A percentile compares a stretch with the other conserved stretches of the same genome.
Evolutionary conservation across 2,113 vertebrate species (phyloP).

Genomic region (Vulpes vulpes): DNA sequence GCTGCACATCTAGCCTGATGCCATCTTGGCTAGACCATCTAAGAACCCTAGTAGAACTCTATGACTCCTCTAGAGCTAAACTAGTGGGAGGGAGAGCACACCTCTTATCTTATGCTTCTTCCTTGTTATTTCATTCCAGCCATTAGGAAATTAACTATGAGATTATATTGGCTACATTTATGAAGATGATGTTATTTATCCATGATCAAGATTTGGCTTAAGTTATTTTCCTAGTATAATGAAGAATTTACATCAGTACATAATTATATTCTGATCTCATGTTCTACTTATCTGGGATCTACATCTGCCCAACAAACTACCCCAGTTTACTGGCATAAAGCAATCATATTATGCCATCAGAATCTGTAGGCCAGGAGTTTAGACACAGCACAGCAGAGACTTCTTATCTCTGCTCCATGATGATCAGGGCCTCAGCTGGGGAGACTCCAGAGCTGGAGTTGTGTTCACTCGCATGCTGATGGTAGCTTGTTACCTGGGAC

Average conservation of each 20-base stretch:
- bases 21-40: not conserved
- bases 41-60: not conserved
- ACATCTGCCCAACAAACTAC: not conserved
- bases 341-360: not conserved
- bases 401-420: not conserved
- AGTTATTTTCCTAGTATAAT: slow-evolving; percentile 15
- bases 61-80: not conserved
- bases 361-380: not conserved
- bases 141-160: not conserved
- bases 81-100: not conserved
- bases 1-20: not conserved
- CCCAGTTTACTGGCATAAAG: not conserved
- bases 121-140: not conserved
- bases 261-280: not conserved
- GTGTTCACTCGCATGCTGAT: not conserved
- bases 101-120: not conserved
- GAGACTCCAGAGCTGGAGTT: not conserved
- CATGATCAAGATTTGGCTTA: not conserved
- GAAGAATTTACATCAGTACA: not conserved
- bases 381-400: not conserved
- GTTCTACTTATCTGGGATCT: not conserved
- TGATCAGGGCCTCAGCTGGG: not conserved
- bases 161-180: not conserved
- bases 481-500: not conserved
- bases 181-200: not conserved